phyloP scores from a whole-genome alignment of 92 coral and sea anemone species.

The Phymanthus crucifer region DNA sequence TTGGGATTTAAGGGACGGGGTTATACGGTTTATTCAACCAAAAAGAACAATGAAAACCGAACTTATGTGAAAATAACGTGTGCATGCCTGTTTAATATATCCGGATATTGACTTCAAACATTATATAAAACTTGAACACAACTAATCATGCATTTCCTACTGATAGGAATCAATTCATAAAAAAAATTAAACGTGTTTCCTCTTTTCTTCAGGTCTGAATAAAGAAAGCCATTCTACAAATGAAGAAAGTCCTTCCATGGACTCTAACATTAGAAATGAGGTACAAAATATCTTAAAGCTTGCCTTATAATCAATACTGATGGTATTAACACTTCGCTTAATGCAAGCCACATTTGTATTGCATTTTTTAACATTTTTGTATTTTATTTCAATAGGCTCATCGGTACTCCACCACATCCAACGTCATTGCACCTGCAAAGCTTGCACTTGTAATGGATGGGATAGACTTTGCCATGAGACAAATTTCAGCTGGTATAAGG shows the following conservation, averaged over 20 bases:
- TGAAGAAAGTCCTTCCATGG: background rate
- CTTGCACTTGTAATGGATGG: slow-evolving; percentile 48
- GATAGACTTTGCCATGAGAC: slow-evolving; percentile 56
- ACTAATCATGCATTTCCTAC: background rate
- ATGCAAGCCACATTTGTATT: background rate
- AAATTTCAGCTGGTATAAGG: slow-evolving; percentile 45
- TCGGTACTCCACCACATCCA: slow-evolving; percentile 40
- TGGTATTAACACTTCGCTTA: no score
- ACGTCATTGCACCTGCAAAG: slow-evolving; percentile 43
- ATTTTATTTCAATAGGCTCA: background rate
- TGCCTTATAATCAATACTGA: background rate
- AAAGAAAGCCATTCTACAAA: background rate
- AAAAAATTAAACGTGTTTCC: background rate
- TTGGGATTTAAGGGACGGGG: no score
- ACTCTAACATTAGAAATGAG: background rate
- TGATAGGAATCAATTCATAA: background rate
- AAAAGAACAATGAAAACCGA: no score
- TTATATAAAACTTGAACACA: no score
- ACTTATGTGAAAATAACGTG: no score
- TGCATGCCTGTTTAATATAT: no score
- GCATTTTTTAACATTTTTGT: background rate
- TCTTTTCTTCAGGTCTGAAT: background rate
- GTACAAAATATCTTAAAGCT: background rate
- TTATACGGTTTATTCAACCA: no score
- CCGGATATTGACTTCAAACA: no score